A percentile compares a stretch with the other conserved stretches of the same genome.
These are phyloP conservation scores for Gymnocephalus cernua DNA, from an alignment of 2,113 vertebrate species.

Conservation along the genomic window DNA sequence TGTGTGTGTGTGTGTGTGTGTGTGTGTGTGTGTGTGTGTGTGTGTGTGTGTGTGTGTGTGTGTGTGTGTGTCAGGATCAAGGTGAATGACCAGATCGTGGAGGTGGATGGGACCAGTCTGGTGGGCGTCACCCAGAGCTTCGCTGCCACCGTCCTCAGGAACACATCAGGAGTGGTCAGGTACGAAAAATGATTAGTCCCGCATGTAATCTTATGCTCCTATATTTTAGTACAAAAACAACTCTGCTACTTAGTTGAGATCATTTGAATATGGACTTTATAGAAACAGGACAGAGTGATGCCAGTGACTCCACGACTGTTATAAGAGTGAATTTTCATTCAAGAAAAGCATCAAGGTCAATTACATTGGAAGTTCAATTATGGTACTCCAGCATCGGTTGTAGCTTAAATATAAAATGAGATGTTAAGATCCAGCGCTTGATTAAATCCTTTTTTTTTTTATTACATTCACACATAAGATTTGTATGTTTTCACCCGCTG, in stretches of 20 bases:
- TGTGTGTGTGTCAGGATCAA: constrained; percentile 87
- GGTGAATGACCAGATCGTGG: constrained; percentile 99
- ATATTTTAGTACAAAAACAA: background rate
- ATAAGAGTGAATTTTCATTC: background rate
- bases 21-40: no score
- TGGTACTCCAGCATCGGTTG: background rate
- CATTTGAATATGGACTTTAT: background rate
- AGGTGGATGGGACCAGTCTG: constrained; percentile 97
- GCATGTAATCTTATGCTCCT: background rate
- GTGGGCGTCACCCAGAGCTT: constrained; percentile 99
- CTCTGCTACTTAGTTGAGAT: background rate
- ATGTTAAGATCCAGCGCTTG: background rate
- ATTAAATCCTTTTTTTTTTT: background rate
- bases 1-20: no score
- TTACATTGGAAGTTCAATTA: background rate
- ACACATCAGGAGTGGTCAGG: constrained; percentile 97
- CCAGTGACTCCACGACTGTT: background rate
- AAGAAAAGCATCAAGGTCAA: background rate
- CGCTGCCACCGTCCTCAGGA: constrained; percentile 97
- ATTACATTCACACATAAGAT: constrained; percentile 4
- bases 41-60: no score
- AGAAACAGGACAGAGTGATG: background rate
- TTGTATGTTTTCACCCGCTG: constrained; percentile 19
- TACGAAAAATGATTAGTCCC: constrained; percentile 70
- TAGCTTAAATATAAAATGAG: background rate